These are phyloP conservation scores for Apistogramma diplotaenia DNA, from an alignment of 2,113 vertebrate species.

Conservation along the genomic window DNA sequence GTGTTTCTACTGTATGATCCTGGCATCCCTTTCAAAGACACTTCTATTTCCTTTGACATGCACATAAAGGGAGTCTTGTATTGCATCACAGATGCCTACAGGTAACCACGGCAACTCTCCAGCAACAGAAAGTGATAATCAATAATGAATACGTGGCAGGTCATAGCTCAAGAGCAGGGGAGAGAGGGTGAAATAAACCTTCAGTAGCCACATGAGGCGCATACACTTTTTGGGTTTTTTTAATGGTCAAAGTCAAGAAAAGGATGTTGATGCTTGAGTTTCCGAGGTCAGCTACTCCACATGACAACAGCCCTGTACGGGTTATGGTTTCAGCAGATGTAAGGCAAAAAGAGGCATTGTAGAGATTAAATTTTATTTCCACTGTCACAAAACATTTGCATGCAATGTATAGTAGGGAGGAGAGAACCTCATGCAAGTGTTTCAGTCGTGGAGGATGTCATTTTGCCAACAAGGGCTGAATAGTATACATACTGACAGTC, in stretches of 20 bases:
- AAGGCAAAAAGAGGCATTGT: neutral
- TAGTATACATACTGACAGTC: conserved; percentile 40
- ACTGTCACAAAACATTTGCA: conserved; percentile 25
- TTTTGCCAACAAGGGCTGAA: conserved; percentile 44
- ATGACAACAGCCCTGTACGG: neutral
- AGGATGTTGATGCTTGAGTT: conserved; percentile 20
- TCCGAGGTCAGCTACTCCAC: neutral
- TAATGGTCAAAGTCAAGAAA: conserved; percentile 26
- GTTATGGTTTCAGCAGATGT: neutral
- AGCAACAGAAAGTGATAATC: conserved; percentile 42
- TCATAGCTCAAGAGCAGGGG: conserved; percentile 51
- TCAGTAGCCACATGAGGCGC: conserved; percentile 22
- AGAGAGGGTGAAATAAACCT: conserved; percentile 18
- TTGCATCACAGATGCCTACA: conserved; percentile 8
- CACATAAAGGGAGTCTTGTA: conserved; percentile 3
- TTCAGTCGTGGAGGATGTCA: conserved; percentile 8
- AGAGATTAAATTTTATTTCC: neutral
- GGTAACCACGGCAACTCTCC: conserved; percentile 52
- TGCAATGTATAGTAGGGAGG: neutral
- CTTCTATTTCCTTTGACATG: conserved; percentile 18
- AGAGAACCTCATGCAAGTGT: neutral
- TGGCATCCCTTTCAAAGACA: conserved; percentile 27
- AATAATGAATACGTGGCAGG: conserved; percentile 67
- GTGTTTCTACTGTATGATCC: conserved; percentile 18
- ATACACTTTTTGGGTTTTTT: conserved; percentile 19